A percentile compares a stretch with the other conserved stretches of the same genome.
Evolutionary conservation across 2,888 invertebrate genomes (phyloP).

Genomic region (Cantharis rufa): DNA sequence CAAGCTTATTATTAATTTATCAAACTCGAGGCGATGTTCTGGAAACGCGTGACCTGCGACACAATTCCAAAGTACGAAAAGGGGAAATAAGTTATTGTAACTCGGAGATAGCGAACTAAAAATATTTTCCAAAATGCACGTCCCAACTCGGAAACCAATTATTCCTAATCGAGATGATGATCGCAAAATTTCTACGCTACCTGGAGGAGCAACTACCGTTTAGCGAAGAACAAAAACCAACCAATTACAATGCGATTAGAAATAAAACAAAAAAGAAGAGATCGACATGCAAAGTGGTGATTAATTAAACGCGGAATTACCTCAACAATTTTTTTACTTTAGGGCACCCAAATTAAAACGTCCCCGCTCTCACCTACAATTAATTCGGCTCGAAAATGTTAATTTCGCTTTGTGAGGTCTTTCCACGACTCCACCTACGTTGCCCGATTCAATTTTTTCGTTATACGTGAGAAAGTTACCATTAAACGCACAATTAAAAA

Average conservation of each 20-base stretch:
- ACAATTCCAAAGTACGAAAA: constrained; percentile 13
- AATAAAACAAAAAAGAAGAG: constrained; percentile 15
- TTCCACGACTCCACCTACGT: neutral
- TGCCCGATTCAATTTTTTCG: neutral
- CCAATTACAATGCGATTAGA: constrained; percentile 13
- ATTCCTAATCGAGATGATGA: neutral
- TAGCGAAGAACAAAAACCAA: neutral
- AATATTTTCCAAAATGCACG: neutral
- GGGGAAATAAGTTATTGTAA: neutral
- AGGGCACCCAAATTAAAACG: neutral
- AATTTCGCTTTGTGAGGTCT: neutral
- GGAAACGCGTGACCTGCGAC: constrained; percentile 29
- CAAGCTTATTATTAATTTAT: constrained; percentile 31
- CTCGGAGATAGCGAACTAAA: neutral
- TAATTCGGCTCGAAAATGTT: neutral
- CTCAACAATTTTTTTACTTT: neutral
- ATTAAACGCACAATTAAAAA: neutral
- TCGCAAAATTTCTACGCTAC: neutral
- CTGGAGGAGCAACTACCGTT: neutral
- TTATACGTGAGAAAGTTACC: neutral
- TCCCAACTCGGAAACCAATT: neutral
- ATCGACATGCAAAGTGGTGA: constrained; percentile 22
- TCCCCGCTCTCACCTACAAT: neutral
- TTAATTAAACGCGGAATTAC: constrained; percentile 12
- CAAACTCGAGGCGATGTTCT: constrained; percentile 30